Evolutionary conservation across 1,140 invertebrate genomes (phyloP), one percentile per base, ranked within the genome.

Genomic region (Drosophila suzukii): DNA sequence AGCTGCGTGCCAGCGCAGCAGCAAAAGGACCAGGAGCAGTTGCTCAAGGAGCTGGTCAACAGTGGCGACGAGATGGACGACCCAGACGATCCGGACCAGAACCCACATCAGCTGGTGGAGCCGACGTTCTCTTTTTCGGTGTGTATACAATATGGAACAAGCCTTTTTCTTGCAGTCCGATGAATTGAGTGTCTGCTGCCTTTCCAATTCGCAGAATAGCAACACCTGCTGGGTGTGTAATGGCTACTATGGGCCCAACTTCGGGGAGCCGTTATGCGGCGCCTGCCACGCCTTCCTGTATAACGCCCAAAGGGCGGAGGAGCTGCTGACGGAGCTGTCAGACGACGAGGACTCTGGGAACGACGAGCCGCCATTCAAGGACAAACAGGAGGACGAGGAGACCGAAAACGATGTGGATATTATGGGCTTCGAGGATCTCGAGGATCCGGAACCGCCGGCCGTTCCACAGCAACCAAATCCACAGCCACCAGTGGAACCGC

Each of bases 301-400:
- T 91, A 96, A 97, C 78, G 94, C 96, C 92, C 83, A 91, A 47
- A 67, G 90, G n/a, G 81, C 90, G 3, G 91, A 93, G 41, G 79
- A 92, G 34, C 50, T 89, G 50, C 49, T 86, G 15, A 82, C 85
- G 17, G 79, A 97, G 94, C 96, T 98, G 93, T 97, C 96, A 17
- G 97, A 98, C 91, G 97, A 98, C 81, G 97, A 97, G 85, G 98
- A 98, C 91, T 98, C 97, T 0, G 97, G 97, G 4, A 98, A 98
- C 91, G 97, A 98, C 91, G 97, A 98, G 91, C 97, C 97, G n/a
- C 96, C 95, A 47, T 92, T 91, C 24, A 92, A 91, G 65, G 90
- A 92, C 32, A 90, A 91, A 50, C 91, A 91, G 24, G 91, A 96
- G 96, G 91, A 90, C 53, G 91, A 92, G 43, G 84, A 89, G 60